A percentile compares a stretch with the other conserved stretches of the same genome.
Conservation (phyloP, 2,113 vertebrate species). For the Xyrauchen texanus region DNA sequence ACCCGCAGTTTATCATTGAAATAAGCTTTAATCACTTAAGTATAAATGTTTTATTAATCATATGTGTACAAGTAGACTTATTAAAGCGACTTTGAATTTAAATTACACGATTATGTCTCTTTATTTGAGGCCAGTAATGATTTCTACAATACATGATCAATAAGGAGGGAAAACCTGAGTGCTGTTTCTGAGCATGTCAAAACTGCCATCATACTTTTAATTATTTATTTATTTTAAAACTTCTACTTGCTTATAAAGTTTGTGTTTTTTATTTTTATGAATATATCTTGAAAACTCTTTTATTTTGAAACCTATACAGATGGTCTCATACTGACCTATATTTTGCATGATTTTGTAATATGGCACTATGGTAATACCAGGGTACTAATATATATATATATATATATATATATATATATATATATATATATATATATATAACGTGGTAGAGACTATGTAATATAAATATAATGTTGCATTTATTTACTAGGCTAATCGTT, state of each 20-base stretch:
- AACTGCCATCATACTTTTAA: background rate
- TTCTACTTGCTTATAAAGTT: too few species aligned
- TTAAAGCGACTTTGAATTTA: background rate
- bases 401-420: too few species aligned
- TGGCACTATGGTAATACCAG: background rate
- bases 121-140: background rate
- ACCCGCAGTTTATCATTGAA: background rate
- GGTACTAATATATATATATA: too few species aligned
- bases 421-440: too few species aligned
- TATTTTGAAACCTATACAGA: too few species aligned
- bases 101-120: background rate
- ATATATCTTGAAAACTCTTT: background rate
- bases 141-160: background rate
- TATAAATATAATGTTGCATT: too few species aligned
- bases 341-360: background rate
- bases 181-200: conserved; percentile 51
- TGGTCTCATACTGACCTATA: too few species aligned
- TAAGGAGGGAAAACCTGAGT: conserved; percentile 76
- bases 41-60: background rate
- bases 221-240: background rate
- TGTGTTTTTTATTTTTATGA: background rate
- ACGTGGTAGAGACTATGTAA: too few species aligned
- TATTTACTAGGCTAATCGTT: too few species aligned
- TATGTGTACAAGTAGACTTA: background rate
- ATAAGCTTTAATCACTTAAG: too few species aligned